Percentiles rank a stretch among this genome's conserved stretches.
These are phyloP conservation scores for Drosophila hamatofila DNA, from an alignment of 2,888 invertebrate genomes.

Conservation along the genomic window DNA sequence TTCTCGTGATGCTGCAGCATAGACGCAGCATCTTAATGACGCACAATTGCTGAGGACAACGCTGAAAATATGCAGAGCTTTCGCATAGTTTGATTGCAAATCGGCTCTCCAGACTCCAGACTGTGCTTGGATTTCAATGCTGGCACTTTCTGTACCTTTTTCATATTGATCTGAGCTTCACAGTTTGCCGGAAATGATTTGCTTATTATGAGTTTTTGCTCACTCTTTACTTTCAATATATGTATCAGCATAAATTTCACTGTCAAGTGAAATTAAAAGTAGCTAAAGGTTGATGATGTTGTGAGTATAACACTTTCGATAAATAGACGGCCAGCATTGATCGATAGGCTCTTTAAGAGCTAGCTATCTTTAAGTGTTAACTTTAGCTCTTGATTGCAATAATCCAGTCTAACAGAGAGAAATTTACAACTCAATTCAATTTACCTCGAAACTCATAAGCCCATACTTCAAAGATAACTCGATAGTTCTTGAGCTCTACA, in stretches of 20 bases:
- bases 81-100: background rate
- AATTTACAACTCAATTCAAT: background rate
- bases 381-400: background rate
- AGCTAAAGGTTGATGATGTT: too few relatives aligned
- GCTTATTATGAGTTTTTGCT: background rate
- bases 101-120: background rate
- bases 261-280: constrained; percentile 3
- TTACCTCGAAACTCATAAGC: background rate
- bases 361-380: background rate
- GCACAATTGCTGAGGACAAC: constrained; percentile 46
- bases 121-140: background rate
- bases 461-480: background rate
- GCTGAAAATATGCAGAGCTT: constrained; percentile 41
- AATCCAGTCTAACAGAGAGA: background rate
- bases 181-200: constrained; percentile 8
- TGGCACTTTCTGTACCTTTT: constrained; percentile 36
- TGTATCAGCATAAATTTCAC: background rate
- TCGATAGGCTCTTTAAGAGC: background rate
- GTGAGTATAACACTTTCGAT: background rate
- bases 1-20: constrained; percentile 42
- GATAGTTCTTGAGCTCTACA: background rate
- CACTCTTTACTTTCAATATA: background rate
- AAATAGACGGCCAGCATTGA: background rate
- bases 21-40: constrained; percentile 66
- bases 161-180: background rate